phyloP scores from a whole-genome alignment of 2,113 vertebrate genomes.

The Regulus satrapa region DNA sequence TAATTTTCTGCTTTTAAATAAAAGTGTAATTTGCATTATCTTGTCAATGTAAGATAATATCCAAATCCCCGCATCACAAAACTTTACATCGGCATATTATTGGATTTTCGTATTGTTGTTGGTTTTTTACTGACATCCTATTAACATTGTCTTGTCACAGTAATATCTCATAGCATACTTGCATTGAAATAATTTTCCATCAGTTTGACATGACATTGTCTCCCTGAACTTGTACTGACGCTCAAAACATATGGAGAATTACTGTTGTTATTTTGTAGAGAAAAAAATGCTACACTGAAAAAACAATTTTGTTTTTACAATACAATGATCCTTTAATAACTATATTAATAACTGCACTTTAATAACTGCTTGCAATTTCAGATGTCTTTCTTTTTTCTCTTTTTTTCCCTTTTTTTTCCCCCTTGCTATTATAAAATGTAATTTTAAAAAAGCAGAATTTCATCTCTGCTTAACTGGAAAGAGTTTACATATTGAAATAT shows the following conservation, averaged over 20 bases:
- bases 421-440: neutral
- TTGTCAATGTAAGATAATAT: neutral
- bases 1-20: neutral
- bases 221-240: neutral
- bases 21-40: neutral
- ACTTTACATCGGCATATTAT: neutral
- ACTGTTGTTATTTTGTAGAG: neutral
- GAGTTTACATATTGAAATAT: neutral
- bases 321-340: neutral
- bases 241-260: neutral
- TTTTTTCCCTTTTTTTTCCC: neutral
- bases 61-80: neutral
- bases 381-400: neutral
- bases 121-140: neutral
- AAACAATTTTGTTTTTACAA: slow-evolving; percentile 9
- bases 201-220: neutral
- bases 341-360: no score
- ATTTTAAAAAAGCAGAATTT: neutral
- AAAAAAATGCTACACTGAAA: neutral
- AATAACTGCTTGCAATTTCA: neutral
- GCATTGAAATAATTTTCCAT: slow-evolving; percentile 7
- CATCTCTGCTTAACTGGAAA: neutral
- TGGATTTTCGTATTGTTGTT: neutral
- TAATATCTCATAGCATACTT: neutral
- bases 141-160: neutral